These are phyloP conservation scores for Stictocephala bisonia DNA, from an alignment of 2,888 invertebrate genomes.

Conservation along the genomic window DNA sequence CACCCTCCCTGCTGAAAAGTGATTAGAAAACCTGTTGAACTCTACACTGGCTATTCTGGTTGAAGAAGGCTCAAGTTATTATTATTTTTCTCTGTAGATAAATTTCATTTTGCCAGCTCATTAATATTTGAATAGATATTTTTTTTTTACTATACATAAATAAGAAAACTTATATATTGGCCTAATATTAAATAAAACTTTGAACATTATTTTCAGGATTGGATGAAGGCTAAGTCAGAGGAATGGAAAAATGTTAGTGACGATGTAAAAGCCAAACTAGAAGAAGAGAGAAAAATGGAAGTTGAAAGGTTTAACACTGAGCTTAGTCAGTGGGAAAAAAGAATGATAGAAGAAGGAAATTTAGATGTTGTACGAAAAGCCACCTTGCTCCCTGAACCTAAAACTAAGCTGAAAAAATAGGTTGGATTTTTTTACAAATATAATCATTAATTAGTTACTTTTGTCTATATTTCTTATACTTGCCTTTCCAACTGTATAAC, in stretches of 20 bases:
- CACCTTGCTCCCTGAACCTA: background rate
- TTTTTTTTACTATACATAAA: no score
- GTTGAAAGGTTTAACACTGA: background rate
- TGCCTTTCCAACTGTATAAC: no score
- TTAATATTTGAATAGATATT: no score
- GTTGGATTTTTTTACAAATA: conserved; percentile 9
- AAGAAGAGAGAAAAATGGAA: background rate
- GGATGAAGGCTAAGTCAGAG: background rate
- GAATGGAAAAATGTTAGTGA: conserved; percentile 22
- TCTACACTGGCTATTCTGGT: no score
- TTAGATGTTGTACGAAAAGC: conserved; percentile 16
- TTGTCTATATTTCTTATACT: no score
- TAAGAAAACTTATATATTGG: no score
- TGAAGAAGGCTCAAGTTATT: no score
- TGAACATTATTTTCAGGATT: conserved; percentile 10
- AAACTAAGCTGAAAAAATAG: conserved; percentile 14
- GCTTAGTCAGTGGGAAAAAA: conserved; percentile 18
- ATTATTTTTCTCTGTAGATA: no score
- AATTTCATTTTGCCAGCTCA: no score
- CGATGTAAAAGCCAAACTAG: conserved; percentile 1
- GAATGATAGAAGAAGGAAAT: conserved; percentile 26
- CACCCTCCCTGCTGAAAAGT: no score
- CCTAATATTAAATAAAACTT: background rate
- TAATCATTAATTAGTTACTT: no score
- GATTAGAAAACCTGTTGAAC: no score